These are phyloP conservation scores for Shargacucullia verbasci DNA, from an alignment of 2,888 invertebrate species.

Conservation along the genomic window DNA sequence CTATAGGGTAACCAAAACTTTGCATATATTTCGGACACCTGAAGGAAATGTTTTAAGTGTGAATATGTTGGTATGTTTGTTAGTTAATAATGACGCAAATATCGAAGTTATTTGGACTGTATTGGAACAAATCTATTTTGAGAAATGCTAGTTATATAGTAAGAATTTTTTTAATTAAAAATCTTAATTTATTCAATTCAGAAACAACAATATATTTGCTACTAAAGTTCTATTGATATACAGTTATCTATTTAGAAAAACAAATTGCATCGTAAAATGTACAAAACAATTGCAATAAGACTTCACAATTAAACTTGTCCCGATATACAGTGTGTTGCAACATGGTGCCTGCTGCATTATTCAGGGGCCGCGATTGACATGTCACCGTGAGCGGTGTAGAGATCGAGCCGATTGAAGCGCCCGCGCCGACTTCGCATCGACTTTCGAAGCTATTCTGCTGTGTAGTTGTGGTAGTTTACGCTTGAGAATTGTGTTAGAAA, in stretches of 20 bases:
- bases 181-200: no score
- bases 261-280: background rate
- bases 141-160: no score
- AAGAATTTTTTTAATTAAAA: no score
- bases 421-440: constrained; percentile 33
- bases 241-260: no score
- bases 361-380: constrained; percentile 66
- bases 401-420: constrained; percentile 58
- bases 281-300: constrained; percentile 2
- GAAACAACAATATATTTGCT: no score
- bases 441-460: constrained; percentile 19
- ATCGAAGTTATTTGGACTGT: no score
- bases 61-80: no score
- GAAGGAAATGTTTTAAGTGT: no score
- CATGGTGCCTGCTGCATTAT: constrained; percentile 60
- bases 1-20: constrained; percentile 20
- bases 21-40: background rate
- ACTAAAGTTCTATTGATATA: no score
- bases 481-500: constrained; percentile 4
- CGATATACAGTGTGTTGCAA: constrained; percentile 55
- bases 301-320: constrained; percentile 43
- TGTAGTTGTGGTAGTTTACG: constrained; percentile 6
- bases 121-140: no score
- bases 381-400: constrained; percentile 62
- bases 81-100: no score